Evolutionary conservation across 2,888 invertebrate species (phyloP).

Genomic region (Chymomyza amoena): DNA sequence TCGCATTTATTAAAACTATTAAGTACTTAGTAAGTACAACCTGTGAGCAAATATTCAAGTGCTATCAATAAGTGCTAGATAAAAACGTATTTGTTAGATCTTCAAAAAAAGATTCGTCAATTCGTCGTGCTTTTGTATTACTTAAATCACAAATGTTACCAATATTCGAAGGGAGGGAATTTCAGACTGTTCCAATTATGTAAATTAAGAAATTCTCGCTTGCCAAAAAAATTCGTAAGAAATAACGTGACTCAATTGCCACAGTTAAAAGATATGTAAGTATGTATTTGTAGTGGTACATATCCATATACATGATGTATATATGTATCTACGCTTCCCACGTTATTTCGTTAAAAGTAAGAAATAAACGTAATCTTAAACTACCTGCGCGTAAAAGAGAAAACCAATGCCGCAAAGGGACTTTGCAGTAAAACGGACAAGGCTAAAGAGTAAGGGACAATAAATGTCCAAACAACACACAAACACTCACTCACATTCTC

Average conservation of each 20-base stretch:
- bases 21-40: constrained; percentile 56
- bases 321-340: neutral
- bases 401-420: neutral
- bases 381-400: neutral
- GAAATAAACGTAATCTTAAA: neutral
- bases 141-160: constrained; percentile 18
- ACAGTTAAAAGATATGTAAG: constrained; percentile 19
- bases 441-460: neutral
- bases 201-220: neutral
- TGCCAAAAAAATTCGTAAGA: constrained; percentile 6
- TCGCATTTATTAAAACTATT: constrained; percentile 13
- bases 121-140: neutral
- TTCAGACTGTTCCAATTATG: constrained; percentile 5
- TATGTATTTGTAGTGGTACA: too few species aligned
- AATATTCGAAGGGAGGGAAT: constrained; percentile 11
- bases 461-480: neutral
- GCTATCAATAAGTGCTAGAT: neutral
- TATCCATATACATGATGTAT: too few species aligned
- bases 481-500: neutral
- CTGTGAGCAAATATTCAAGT: constrained; percentile 27
- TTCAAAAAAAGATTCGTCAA: neutral
- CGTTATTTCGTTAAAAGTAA: neutral
- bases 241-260: constrained; percentile 44
- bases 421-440: neutral
- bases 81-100: neutral